Base-by-base conservation (phyloP, 2,888 invertebrate genomes). In the Drosophila planitibia region DNA sequence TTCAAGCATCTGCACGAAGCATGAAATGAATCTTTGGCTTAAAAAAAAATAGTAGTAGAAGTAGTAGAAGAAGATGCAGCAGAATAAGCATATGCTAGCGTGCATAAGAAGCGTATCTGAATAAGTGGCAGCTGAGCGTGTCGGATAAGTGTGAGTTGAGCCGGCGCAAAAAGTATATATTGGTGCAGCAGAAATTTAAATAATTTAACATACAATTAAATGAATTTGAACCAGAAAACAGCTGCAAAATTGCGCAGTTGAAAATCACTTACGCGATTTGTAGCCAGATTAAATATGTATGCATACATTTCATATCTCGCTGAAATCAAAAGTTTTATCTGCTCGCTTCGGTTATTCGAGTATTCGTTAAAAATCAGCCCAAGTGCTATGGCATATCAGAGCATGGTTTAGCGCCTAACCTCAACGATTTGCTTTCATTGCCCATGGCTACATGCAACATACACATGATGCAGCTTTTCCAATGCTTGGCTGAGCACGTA, bases 41-140 rank as follows among this genome's bases (percentile, higher is more conserved):
- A 25, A n/a, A 49, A 58, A 37, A 37, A 62, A 62, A 51, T 59
- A 49, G 35, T 32, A 22, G 33, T 10, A 28, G 19, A 19, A 28
- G 28, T 28, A 16, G 33, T 28, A 51, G 12, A 19, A 28, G 51
- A 19, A 52, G 14, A 74, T 28, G 51, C 33, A 25, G 33, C 16
- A 28, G 28, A 72, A 68, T 33, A 51, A 58, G 60, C 74, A 68
- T 51, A 62, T 57, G 66, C 67, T 44, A 41, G 58, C 47, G 54
- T 54, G 61, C 82, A 79, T 88, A 82, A 82, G 72, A 76, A 85
- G 73, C 39, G 68, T 69, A 82, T 70, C 57, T 54, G 66, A 58
- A 66, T 64, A 70, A 77, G 69, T 64, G 60, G 62, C 62, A 66
- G 65, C 68, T 76, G 72, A 71, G 57, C 65, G 30, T 77, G 65